Evolutionary conservation across 2,113 vertebrate genomes (phyloP).

Genomic region (Engystomops pustulosus): DNA sequence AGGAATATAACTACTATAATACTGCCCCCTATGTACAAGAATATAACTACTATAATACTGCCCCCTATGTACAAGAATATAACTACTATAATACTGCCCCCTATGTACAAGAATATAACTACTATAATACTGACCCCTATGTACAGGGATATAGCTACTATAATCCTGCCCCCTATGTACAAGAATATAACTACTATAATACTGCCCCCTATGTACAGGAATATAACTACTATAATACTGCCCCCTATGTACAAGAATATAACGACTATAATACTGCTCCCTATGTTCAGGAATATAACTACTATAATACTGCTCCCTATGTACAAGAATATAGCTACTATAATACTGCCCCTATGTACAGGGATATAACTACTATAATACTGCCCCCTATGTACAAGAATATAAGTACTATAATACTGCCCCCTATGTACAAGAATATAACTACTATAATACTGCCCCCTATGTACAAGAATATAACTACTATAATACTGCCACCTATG

Average conservation of each 20-base stretch:
- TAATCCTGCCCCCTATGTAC: not conserved
- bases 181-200: not conserved
- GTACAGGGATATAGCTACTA: not conserved
- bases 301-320: not conserved
- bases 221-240: constrained; percentile 9
- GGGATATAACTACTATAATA: constrained; percentile 5
- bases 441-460: not conserved
- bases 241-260: not conserved
- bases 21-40: no score
- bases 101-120: constrained; percentile 15
- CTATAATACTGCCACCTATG: not conserved
- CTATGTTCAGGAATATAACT: not conserved
- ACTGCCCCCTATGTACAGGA: not conserved
- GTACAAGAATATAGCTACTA: not conserved
- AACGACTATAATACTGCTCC: not conserved
- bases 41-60: no score
- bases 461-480: constrained; percentile 10
- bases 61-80: constrained; percentile 7
- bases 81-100: constrained; percentile 10
- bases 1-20: no score
- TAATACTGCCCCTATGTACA: no score
- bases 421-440: no score
- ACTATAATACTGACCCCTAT: constrained; percentile 4
- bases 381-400: not conserved
- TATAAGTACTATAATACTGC: not conserved